Conservation (phyloP, 92 coral and sea anemone species). For the Parazoanthus darwini region DNA sequence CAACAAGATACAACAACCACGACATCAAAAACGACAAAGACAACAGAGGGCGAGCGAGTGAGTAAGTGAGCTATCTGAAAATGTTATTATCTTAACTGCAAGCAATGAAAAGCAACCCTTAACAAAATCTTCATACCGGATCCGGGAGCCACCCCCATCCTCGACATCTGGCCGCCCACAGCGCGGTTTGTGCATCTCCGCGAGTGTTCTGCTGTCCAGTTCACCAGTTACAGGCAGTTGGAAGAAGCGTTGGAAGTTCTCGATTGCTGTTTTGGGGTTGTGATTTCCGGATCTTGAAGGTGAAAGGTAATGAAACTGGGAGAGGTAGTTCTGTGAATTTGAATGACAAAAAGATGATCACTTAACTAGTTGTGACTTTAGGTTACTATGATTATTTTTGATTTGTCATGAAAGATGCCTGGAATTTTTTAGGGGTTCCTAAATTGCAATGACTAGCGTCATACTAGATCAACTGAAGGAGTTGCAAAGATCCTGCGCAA, state of each 20-base stretch:
- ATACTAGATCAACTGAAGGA: too few species aligned
- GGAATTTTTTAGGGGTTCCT: too few species aligned
- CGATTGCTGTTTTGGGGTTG: constrained; percentile 41
- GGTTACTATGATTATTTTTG: too few species aligned
- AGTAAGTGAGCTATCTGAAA: too few species aligned
- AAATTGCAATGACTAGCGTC: too few species aligned
- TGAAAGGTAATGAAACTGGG: constrained; percentile 56
- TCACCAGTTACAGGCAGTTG: constrained; percentile 49
- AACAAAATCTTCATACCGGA: neutral
- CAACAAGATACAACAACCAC: too few species aligned
- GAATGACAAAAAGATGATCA: neutral
- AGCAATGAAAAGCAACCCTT: neutral
- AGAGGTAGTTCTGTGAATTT: constrained; percentile 43
- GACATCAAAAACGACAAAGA: too few species aligned
- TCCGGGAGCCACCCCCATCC: neutral
- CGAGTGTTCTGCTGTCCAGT: constrained; percentile 46
- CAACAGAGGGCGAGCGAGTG: too few species aligned
- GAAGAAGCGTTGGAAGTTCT: constrained; percentile 51
- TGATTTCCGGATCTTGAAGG: constrained; percentile 56
- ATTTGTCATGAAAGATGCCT: too few species aligned
- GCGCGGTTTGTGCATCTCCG: constrained; percentile 55
- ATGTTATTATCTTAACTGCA: neutral
- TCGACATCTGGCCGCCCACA: constrained; percentile 51
- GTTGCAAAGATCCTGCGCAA: too few species aligned
- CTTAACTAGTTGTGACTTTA: too few species aligned